Base-by-base conservation (phyloP, 2,113 vertebrate species). In the Actinemys pallida region DNA sequence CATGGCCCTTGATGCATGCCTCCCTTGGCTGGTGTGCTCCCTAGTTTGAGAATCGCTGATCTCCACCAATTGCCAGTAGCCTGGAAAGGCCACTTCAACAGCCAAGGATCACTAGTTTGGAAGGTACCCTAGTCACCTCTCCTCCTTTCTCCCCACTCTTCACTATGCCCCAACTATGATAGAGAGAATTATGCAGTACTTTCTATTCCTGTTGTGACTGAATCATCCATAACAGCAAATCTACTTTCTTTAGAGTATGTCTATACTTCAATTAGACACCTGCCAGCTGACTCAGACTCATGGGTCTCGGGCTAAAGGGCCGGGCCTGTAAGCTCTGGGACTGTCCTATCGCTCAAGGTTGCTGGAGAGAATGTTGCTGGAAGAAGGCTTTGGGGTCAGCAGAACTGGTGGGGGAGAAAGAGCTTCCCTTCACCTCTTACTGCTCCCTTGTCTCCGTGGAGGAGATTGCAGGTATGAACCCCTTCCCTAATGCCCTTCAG, bases 21-120 rank as follows among this genome's bases (percentile, higher is more conserved):
- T 69, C 35, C 27, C 57, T 54, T 6, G 57, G 11, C 24, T 27
- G 22, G 24, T 11, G 27, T 31, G 12, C 27, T 12, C 57, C 62
- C 17, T 69, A 35, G 62, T n/a, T 69, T 69, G 62, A 69, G 62
- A 69, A 69, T 35, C 2, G 8, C 62, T 89, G 95, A 20, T 76
- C 50, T 93, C 0, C 95, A 89, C 94, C 93, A 87, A 49, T 86
- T 95, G 89, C 94, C 86, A 84, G 54, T 59, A 86, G 80, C 81
- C 87, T 93, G 93, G 93, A 82, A 85, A 95, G 88, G 95, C 59
- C 89, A 93, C 84, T 95, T 84, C 87, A 92, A 45, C 86, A 94
- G 96, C 95, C 91, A 95, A 95, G 96, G 92, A 84, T 92, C 84
- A 4, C 75, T 54, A 94, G 91, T 87, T 79, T 88, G 91, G 91